Base-by-base conservation (phyloP, 2,797 vertebrate genomes). In the Denticeps clupeoides region DNA sequence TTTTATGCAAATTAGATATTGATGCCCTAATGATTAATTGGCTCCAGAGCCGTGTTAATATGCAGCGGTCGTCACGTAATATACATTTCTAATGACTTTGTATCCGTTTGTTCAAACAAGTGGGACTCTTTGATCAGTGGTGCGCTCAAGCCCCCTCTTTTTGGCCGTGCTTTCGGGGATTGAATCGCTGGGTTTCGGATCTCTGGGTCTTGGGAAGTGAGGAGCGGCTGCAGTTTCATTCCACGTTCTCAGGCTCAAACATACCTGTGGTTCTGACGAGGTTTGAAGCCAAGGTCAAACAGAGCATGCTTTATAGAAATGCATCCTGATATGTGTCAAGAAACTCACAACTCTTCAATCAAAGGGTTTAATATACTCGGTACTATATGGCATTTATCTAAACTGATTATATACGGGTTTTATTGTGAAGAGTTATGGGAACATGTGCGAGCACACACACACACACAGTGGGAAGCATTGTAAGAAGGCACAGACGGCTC, bases 11-110 rank as follows among this genome's bases (percentile, higher is more conserved):
- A 98, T 92, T 78, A 89, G 82, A 83, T 98, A 98, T 98, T 83
- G 94, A 98, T 86, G 87, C 84, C 71, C 72, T 93, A 95, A 94
- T 94, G 93, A 97, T 97, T 95, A 95, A 97, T 97, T 94, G 93
- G 92, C 85, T 83, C 82, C 78, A 70, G 77, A 78, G 79, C 88
- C 87, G 87, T 87, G 85, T 97, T 98, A 95, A 94, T 94, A 97
- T 96, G 90, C 92, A 88, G 82, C 87, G 88, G 85, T 84, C 85
- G 91, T 93, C 82, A 84, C 83, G 83, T 81, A 86, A 86, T 88
- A 87, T 90, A 90, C 91, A 92, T 94, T 91, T 91, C 86, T 94
- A 97, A 97, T 96, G 89, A 90, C 90, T 91, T 87, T 74, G 67
- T 86, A 88, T 86, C 78, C 77, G 79, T 89, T 72, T 82, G 84